Conservation (phyloP, 2,797 vertebrate genomes). For the Melanotaenia pygmaea region DNA sequence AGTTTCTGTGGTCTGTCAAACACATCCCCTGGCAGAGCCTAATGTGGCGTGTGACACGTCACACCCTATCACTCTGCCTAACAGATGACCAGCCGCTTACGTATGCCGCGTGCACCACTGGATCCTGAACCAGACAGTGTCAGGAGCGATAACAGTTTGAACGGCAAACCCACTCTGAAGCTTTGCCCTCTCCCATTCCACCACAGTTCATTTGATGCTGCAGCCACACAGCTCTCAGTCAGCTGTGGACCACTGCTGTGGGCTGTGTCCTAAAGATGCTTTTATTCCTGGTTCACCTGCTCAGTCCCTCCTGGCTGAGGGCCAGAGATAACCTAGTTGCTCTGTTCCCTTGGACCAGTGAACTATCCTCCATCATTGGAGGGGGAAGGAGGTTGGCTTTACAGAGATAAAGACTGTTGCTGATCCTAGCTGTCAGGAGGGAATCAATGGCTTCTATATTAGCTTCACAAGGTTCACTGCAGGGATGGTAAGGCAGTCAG, state of each 20-base stretch:
- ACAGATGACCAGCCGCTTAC: constrained; percentile 76
- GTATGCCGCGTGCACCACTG: constrained; percentile 73
- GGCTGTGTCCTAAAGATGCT: constrained; percentile 57
- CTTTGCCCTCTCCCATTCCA: constrained; percentile 65
- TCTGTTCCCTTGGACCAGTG: constrained; percentile 51
- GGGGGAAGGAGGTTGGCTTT: constrained; percentile 1
- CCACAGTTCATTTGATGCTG: constrained; percentile 52
- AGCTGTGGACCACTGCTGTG: constrained; percentile 54
- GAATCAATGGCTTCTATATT: constrained; percentile 50
- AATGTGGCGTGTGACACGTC: constrained; percentile 77
- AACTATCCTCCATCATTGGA: constrained; percentile 52
- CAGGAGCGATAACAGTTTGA: constrained; percentile 80
- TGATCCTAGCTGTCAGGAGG: constrained; percentile 47
- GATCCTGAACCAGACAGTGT: constrained; percentile 80
- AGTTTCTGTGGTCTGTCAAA: constrained; percentile 71
- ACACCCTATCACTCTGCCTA: constrained; percentile 75
- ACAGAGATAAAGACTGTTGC: constrained; percentile 58
- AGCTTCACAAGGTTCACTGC: constrained; percentile 24
- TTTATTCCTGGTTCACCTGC: constrained; percentile 71
- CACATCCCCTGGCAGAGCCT: constrained; percentile 61
- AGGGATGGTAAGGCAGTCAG: constrained; percentile 3
- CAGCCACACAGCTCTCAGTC: constrained; percentile 40
- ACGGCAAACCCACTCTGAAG: constrained; percentile 76
- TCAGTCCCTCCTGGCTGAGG: constrained; percentile 48
- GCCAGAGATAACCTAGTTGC: constrained; percentile 61